Evolutionary conservation across 2,113 vertebrate genomes (phyloP).

Genomic region (Percopsis transmontana): DNA sequence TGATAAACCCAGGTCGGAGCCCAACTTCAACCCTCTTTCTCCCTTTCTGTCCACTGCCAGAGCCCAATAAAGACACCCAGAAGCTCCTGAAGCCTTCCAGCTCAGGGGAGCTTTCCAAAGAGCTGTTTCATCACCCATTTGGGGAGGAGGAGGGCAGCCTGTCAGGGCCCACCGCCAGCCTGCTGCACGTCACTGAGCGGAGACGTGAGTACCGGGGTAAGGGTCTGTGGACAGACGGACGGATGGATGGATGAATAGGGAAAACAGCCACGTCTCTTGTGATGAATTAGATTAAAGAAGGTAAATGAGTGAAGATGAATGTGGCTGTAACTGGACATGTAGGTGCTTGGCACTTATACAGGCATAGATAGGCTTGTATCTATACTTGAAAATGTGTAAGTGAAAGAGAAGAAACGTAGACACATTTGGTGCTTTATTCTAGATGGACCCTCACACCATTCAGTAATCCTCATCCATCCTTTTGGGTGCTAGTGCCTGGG

Average conservation of each 20-base stretch:
- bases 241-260: not conserved
- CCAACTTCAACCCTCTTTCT: constrained; percentile 1
- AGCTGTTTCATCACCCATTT: constrained; percentile 71
- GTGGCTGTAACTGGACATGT: too few species aligned
- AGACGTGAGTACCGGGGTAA: constrained; percentile 84
- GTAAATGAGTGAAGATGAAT: too few species aligned
- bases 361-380: too few species aligned
- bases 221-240: not conserved
- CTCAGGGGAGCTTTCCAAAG: constrained; percentile 77
- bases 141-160: constrained; percentile 80
- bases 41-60: constrained; percentile 59
- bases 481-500: too few species aligned
- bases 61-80: constrained; percentile 80
- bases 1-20: not conserved
- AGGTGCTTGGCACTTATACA: too few species aligned
- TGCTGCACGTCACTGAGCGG: constrained; percentile 91
- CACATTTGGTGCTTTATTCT: too few species aligned
- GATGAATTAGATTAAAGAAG: too few species aligned
- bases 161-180: constrained; percentile 82
- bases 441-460: too few species aligned
- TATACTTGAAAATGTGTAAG: too few species aligned
- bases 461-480: not conserved
- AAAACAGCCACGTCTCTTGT: too few species aligned
- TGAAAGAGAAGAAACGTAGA: too few species aligned
- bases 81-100: constrained; percentile 79